Conservation (phyloP, 1,140 invertebrate genomes). For the Heliconius eleuchia region DNA sequence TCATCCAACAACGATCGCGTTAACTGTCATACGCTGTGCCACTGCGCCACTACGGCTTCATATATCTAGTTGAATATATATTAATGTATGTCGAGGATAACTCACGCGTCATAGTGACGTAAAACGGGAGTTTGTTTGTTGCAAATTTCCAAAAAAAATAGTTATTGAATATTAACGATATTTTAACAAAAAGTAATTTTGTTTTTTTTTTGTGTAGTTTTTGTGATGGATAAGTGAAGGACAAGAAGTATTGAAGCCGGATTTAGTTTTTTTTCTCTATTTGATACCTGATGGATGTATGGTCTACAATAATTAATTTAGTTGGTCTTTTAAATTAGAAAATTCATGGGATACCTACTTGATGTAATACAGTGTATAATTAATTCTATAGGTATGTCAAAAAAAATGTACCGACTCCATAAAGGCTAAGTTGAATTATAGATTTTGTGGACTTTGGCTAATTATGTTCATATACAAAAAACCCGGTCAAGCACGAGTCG, state of each 20-base stretch:
- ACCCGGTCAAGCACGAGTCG: too few species aligned
- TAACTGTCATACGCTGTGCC: not conserved
- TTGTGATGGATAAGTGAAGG: not conserved
- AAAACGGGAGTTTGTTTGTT: not conserved
- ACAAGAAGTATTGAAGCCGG: not conserved
- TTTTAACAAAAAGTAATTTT: not conserved
- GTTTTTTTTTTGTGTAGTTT: not conserved
- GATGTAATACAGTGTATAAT: not conserved
- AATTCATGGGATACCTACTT: too few species aligned
- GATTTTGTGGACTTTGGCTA: too few species aligned
- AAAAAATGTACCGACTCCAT: too few species aligned
- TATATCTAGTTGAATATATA: not conserved
- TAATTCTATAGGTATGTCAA: not conserved
- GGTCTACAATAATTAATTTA: not conserved
- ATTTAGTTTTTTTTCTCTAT: not conserved
- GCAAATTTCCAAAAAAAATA: not conserved
- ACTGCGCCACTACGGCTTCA: not conserved
- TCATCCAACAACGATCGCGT: not conserved
- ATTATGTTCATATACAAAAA: too few species aligned
- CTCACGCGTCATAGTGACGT: not conserved
- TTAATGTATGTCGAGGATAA: slow-evolving; percentile 10
- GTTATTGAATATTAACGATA: not conserved
- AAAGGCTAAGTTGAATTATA: too few species aligned
- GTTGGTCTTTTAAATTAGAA: not conserved
- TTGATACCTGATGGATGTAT: not conserved